Evolutionary conservation across 2,888 invertebrate species (phyloP).

Genomic region (Temnothorax rugatulus): DNA sequence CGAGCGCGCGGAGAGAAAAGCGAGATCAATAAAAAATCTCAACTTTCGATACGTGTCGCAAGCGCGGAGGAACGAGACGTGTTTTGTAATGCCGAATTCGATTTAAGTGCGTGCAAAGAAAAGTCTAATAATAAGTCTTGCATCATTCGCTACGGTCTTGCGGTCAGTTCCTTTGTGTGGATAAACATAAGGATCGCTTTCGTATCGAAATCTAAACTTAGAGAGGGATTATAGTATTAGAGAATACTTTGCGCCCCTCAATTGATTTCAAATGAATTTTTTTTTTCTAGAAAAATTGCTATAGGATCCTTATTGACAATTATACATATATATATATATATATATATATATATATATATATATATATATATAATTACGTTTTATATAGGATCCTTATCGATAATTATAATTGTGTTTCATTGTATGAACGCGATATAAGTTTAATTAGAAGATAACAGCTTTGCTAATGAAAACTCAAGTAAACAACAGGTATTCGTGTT

Average conservation of each 20-base stretch:
- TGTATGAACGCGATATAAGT: background rate
- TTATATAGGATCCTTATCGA: background rate
- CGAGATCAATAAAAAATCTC: background rate
- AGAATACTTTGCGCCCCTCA: background rate
- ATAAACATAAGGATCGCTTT: background rate
- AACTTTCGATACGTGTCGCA: background rate
- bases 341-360: background rate
- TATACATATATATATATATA: background rate
- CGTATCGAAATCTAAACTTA: background rate
- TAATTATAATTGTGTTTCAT: background rate
- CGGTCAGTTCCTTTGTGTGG: background rate
- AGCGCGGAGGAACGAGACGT: background rate
- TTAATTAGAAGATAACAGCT: background rate
- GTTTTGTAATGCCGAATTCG: background rate
- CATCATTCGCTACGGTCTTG: background rate
- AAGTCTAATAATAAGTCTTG: background rate
- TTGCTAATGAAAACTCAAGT: background rate
- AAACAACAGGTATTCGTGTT: background rate
- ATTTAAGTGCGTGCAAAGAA: background rate
- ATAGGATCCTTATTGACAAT: background rate
- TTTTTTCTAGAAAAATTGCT: background rate
- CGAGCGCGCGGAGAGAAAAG: background rate
- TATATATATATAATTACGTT: background rate
- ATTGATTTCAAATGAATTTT: background rate
- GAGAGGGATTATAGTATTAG: background rate